Percentiles rank a stretch among this genome's conserved stretches.
Evolutionary conservation across 2,888 invertebrate species (phyloP).

Genomic region (Neuroscelio doddi): DNA sequence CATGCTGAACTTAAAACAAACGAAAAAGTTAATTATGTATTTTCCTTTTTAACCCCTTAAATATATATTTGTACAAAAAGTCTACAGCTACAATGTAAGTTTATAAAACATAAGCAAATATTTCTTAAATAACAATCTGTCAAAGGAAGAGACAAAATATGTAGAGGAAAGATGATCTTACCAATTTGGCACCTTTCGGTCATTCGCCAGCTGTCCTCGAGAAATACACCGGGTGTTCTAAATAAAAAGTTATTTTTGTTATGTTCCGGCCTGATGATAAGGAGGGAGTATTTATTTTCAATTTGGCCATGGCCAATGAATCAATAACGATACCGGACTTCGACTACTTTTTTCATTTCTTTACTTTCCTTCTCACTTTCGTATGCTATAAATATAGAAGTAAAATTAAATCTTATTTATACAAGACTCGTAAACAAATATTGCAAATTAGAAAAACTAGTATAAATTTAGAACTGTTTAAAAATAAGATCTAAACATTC

Average conservation of each 20-base stretch:
- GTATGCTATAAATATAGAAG: too few species aligned
- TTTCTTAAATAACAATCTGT: background rate
- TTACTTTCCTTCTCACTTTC: slow-evolving; percentile 20
- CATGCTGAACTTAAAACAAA: too few species aligned
- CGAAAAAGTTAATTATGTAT: too few species aligned
- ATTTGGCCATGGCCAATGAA: slow-evolving; percentile 69
- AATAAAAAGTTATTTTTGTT: slow-evolving; percentile 63
- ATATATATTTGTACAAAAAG: too few species aligned
- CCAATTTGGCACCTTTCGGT: slow-evolving; percentile 58
- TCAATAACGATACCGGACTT: slow-evolving; percentile 27
- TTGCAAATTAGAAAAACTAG: too few species aligned
- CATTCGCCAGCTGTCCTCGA: slow-evolving; percentile 51
- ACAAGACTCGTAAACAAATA: too few species aligned
- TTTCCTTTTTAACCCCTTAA: too few species aligned
- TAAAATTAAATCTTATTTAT: too few species aligned
- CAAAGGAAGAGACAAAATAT: background rate
- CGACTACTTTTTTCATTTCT: slow-evolving; percentile 16
- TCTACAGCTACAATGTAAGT: too few species aligned
- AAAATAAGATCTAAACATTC: too few species aligned
- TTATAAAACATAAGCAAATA: too few species aligned
- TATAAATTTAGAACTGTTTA: too few species aligned
- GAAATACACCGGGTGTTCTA: slow-evolving; percentile 58
- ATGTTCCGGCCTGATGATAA: slow-evolving; percentile 46
- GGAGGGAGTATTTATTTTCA: slow-evolving; percentile 65
- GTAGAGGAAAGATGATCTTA: slow-evolving; percentile 58